A percentile compares a stretch with the other conserved stretches of the same genome.
phyloP scores from a whole-genome alignment of 2,113 vertebrate genomes.

The Pollachius pollachius region DNA sequence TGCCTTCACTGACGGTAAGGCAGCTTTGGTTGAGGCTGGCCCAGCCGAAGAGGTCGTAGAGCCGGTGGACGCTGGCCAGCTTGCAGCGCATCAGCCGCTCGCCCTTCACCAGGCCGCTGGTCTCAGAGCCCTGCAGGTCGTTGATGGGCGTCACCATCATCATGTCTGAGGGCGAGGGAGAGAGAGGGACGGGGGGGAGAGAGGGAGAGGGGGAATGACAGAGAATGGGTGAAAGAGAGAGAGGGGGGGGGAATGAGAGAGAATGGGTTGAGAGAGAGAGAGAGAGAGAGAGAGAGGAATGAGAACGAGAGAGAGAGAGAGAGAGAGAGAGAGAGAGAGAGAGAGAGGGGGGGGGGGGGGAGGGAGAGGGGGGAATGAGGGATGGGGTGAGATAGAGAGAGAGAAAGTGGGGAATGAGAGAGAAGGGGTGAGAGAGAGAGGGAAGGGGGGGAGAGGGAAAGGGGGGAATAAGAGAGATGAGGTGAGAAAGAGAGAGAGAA shows the following conservation, averaged over 20 bases:
- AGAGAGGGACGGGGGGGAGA: background rate
- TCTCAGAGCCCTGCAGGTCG: constrained; percentile 84
- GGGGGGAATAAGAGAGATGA: too few relatives aligned
- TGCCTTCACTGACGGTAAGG: constrained; percentile 79
- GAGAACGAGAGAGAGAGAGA: too few relatives aligned
- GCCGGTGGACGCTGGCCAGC: constrained; percentile 86
- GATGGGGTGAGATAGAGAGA: background rate
- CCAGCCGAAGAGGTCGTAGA: constrained; percentile 95
- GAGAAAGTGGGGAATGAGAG: background rate
- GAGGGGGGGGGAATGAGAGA: too few relatives aligned
- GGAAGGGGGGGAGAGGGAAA: too few relatives aligned
- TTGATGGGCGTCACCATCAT: constrained; percentile 89
- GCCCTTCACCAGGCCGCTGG: constrained; percentile 84
- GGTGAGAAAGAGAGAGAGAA: too few relatives aligned
- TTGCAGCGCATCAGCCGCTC: constrained; percentile 95
- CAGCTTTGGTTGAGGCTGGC: constrained; percentile 82
- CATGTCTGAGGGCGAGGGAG: constrained; percentile 71
- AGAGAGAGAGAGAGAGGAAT: too few relatives aligned
- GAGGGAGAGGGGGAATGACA: too few relatives aligned
- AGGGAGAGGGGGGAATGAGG: constrained; percentile 34
- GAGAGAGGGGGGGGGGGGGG: too few relatives aligned
- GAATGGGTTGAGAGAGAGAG: too few relatives aligned
- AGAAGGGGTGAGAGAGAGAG: too few relatives aligned
- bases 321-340: too few relatives aligned
- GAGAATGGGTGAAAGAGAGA: too few relatives aligned